Evolutionary conservation across 1,140 invertebrate genomes (phyloP), one percentile per base, ranked within the genome.

Genomic region (Andricus grossulariae): DNA sequence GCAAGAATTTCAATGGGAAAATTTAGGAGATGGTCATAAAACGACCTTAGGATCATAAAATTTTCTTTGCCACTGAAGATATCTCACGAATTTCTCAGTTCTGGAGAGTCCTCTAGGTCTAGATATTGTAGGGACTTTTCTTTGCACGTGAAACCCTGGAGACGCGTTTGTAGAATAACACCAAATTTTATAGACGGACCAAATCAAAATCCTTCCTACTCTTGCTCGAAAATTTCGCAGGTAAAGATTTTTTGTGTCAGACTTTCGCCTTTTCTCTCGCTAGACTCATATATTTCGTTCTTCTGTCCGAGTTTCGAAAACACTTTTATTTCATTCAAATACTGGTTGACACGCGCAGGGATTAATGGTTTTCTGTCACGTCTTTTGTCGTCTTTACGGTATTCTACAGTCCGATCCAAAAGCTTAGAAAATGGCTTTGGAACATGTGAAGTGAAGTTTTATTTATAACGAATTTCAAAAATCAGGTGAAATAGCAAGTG

Each of bases 331-430:
- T 21, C 55, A 57, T 57, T 25, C 55, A 57, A 57, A 21, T 57
- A 21, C 55, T 57, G 55, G 19, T 57, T 1, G 55, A 57, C 55
- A 57, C 55, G 55, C 25, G 19, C 55, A 57, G 25, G 13, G 55
- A 57, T 8, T 57, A 57, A 57, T 57, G 55, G 55, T 57, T 57
- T 57, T 57, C 55, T 57, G 55, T 57, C 55, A 57, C 55, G 55
- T 21, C 55, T 21, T 57, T 57, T 57, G 55, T 57, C 55, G 55
- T 57, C 55, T 57, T 57, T 57, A 57, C 55, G 55, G 0, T 57
- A 21, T 57, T 57, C 55, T 57, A 21, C 19, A 57, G 19, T 57
- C 55, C 7, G 25, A 57, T 11, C 19, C 55, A 25, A 57, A 32
- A 18, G 55, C 55, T 32, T 21, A 57, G 55, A 57, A 57, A 21